Percentiles rank a stretch among this genome's conserved stretches.
Conservation (phyloP, 1,140 invertebrate species). For the Theocolax elegans region DNA sequence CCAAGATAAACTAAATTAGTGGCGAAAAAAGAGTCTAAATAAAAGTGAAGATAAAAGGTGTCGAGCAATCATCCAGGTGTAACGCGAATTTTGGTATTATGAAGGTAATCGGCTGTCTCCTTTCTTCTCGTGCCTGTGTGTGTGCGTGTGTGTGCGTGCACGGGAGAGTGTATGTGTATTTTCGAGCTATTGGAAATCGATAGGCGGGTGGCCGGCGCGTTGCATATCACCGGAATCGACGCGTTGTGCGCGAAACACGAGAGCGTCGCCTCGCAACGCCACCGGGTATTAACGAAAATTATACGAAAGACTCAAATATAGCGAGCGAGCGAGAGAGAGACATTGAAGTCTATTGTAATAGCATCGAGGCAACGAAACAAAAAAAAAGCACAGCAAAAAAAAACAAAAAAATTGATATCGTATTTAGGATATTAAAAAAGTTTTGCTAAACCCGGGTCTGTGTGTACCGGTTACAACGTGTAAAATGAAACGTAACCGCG, state of each 20-base stretch:
- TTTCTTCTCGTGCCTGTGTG: constrained; percentile 1
- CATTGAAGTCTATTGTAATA: no score
- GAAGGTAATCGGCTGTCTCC: no score
- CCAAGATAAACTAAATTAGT: no score
- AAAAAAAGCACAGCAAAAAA: background rate
- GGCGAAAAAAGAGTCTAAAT: no score
- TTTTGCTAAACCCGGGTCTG: background rate
- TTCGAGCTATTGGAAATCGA: constrained; percentile 13
- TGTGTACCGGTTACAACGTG: background rate
- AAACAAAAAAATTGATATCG: constrained; percentile 9
- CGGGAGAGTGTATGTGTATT: background rate
- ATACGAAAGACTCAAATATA: background rate
- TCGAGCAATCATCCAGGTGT: no score
- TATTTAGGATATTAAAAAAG: constrained; percentile 1
- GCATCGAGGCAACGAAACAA: background rate
- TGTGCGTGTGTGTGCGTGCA: no score
- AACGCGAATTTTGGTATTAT: background rate
- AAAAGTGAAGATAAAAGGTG: no score
- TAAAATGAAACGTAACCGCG: background rate
- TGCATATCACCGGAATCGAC: background rate
- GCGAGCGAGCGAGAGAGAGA: no score
- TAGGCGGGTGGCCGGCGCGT: background rate
- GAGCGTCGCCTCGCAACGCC: background rate
- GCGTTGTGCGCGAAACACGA: background rate
- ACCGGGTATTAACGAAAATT: constrained; percentile 2